Evolutionary conservation across 1,140 invertebrate genomes (phyloP), one percentile per base, ranked within the genome.

Genomic region (Coenobita brevimanus): DNA sequence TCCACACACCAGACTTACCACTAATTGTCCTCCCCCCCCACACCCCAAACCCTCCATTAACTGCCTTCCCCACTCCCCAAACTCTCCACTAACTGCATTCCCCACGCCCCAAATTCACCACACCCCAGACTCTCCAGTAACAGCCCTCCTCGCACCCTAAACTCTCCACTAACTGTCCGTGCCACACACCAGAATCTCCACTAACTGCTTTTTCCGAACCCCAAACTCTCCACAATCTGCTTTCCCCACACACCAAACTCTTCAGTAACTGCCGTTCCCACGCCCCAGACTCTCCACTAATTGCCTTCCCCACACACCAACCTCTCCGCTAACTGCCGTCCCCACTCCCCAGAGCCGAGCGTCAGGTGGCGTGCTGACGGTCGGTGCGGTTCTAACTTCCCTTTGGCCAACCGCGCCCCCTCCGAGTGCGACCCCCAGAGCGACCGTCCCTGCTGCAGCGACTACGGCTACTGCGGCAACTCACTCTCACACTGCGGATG

Each of bases 381-480:
- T 1, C 82, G 89, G 0, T 91, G 91, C 43, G 91, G 91, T 0
- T 30, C 80, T 3, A 71, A 78, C 46, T 91, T 90, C 71, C 90
- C 90, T 3, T 83, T 91, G 0, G 83, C 81, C 1, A 75, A 33
- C 15, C 54, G 79, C 36, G 71, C 54, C 33, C 85, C 91, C 0
- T 76, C 91, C 24, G 89, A 91, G 71, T 91, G 91, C 54, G 88
- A 91, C 64, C 89, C 90, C 10, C 57, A 81, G 6, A 90, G 91
- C 8, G 91, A 91, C 46, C 79, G 89, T 0, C 91, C 81, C 10
- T 91, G 91, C 54, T 91, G 91, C 80, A 91, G 90, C 36, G 91
- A 90, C 73, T 89, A 89, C 30, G 90, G 90, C 6, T 91, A 90
- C 82, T 91, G 91, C 54, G 91, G 91, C 57, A 89, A 86, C 62